Conservation (phyloP, 2,888 invertebrate genomes). For the Drosophila siamana region DNA sequence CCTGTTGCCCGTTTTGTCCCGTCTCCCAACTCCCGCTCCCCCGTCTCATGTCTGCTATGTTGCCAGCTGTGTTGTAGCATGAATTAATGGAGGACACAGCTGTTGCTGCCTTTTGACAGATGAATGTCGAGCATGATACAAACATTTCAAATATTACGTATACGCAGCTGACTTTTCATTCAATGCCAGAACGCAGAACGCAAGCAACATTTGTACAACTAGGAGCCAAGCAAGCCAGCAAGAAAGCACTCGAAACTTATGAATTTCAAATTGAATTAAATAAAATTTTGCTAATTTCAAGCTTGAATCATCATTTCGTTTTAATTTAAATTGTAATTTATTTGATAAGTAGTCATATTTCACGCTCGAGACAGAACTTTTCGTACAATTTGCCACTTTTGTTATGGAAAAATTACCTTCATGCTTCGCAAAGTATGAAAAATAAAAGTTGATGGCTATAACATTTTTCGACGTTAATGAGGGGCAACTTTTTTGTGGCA, state of each 20-base stretch:
- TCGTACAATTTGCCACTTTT: constrained; percentile 33
- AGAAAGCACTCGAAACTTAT: constrained; percentile 11
- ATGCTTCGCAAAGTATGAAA: constrained; percentile 33
- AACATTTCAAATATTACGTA: constrained; percentile 61
- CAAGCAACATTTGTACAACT: constrained; percentile 11
- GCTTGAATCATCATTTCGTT: constrained; percentile 27
- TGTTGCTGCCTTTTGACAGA: constrained; percentile 78
- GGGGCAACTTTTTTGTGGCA: constrained; percentile 10
- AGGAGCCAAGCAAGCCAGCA: background rate
- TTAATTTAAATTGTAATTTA: constrained; percentile 20
- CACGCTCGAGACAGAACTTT: constrained; percentile 26
- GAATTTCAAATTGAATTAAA: constrained; percentile 33
- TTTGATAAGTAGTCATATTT: constrained; percentile 23
- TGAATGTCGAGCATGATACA: constrained; percentile 69
- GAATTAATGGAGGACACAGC: constrained; percentile 53
- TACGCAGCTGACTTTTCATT: constrained; percentile 1
- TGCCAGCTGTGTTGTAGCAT: constrained; percentile 25
- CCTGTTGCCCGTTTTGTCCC: constrained; percentile 8
- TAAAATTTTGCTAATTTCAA: constrained; percentile 16
- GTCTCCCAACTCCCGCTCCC: background rate
- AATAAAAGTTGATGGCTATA: constrained; percentile 22
- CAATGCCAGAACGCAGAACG: background rate
- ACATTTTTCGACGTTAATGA: constrained; percentile 3
- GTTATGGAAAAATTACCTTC: constrained; percentile 14
- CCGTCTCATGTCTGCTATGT: background rate